Evolutionary conservation across 2,888 invertebrate species (phyloP), one percentile per base, ranked within the genome.

Genomic region (Drosophila subquinaria): DNA sequence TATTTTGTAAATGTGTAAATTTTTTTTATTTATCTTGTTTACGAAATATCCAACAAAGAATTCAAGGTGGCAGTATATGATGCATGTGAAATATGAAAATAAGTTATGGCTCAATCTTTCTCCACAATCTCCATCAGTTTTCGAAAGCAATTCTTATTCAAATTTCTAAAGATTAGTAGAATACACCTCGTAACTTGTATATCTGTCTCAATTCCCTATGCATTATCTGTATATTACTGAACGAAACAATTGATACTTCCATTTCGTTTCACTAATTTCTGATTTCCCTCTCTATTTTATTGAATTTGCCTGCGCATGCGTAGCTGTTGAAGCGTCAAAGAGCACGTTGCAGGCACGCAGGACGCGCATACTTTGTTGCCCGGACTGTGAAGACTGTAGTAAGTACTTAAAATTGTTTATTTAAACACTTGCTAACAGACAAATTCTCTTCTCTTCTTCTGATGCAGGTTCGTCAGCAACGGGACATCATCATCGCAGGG

Each of bases 361-460:
- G 62, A 60, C 75, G 15, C 90, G 84, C 70, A 91, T 91, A 73
- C 82, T 91, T 15, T 90, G 92, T 70, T 90, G 91, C 70, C 92
- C 91, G 6, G 91, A 92, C 69, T 91, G 91, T 62, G 90, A 90
- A 76, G 89, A 90, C 63, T 85, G 91, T 91, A 78, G 91, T 91
- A 78, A 90, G 91, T 88, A 57, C 8, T 1, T 43, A 5, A 6
- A 35, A n/a, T 20, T 43, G 17, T 9, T 35, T 35, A 20, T 1
- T 8, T n/a, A 8, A 27, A 42, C 30, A 36, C 5, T 23, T 15
- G n/a, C 15, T 27, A n/a, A 38, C 38, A 11, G 0, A 10, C 15
- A 3, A 1, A 38, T 9, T 47, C 2, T 38, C 8, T 52, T 45
- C 48, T 10, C 4, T 27, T 27, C 11, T 51, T 42, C 8, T 15